phyloP scores from a whole-genome alignment of 1,140 invertebrate genomes.

The Calephelis virginiensis region DNA sequence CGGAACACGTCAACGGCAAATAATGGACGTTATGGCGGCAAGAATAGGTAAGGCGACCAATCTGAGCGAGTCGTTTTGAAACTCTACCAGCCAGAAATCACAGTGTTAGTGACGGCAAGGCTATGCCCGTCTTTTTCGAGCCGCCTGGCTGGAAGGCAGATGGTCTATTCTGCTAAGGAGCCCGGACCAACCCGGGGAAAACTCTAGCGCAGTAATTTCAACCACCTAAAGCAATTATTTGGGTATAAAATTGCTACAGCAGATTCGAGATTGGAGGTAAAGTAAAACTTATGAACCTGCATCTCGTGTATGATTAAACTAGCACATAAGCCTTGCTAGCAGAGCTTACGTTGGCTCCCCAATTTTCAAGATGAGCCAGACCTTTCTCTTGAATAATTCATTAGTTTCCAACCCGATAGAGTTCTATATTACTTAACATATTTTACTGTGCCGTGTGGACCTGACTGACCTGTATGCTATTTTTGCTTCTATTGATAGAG shows the following conservation, averaged over 20 bases:
- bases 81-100: no score
- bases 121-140: no score
- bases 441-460: constrained; percentile 10
- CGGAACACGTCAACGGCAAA: no score
- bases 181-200: no score
- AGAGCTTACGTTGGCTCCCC: not conserved
- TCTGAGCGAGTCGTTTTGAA: no score
- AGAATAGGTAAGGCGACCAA: no score
- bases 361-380: constrained; percentile 17
- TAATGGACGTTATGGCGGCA: no score
- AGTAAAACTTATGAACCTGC: not conserved
- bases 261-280: not conserved
- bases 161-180: no score
- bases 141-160: no score
- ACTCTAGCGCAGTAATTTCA: no score
- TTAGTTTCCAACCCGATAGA: constrained; percentile 15
- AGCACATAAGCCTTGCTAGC: not conserved
- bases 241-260: not conserved
- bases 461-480: not conserved
- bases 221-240: not conserved
- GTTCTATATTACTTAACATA: constrained; percentile 17
- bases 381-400: constrained; percentile 10
- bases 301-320: constrained; percentile 9
- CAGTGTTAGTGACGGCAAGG: no score
- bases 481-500: not conserved